A percentile compares a stretch with the other conserved stretches of the same genome.
These are phyloP conservation scores for Apis dorsata DNA, from an alignment of 1,140 invertebrate genomes.

Conservation along the genomic window DNA sequence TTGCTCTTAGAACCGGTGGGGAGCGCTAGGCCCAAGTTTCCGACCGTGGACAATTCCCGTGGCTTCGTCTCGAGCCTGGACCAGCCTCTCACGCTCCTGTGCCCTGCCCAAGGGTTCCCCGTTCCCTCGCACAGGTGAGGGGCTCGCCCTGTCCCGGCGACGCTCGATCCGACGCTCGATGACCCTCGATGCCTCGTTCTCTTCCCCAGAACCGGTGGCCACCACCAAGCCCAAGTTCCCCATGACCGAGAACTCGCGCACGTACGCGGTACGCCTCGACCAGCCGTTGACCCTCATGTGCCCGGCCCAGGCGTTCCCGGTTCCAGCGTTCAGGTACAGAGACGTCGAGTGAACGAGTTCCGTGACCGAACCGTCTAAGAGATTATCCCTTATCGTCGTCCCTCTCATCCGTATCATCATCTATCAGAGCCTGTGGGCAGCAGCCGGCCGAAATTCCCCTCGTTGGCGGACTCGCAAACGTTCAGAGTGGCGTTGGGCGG, in stretches of 20 bases:
- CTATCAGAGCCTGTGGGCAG: conserved; percentile 76
- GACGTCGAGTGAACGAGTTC: not conserved
- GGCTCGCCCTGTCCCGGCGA: conserved; percentile 47
- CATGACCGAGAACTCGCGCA: conserved; percentile 83
- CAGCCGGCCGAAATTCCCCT: conserved; percentile 78
- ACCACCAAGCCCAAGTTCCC: conserved; percentile 88
- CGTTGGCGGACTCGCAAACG: conserved; percentile 75
- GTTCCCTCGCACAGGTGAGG: conserved; percentile 83
- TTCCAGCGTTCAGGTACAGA: conserved; percentile 77
- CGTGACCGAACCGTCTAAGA: not conserved
- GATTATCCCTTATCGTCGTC: too few species aligned
- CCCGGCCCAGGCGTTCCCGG: conserved; percentile 85
- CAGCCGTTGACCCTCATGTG: conserved; percentile 83
- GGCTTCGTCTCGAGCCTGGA: conserved; percentile 80
- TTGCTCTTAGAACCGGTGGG: conserved; percentile 81
- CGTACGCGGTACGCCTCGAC: conserved; percentile 77
- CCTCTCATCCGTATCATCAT: too few species aligned
- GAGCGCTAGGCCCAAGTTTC: conserved; percentile 84
- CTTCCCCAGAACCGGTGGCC: conserved; percentile 85
- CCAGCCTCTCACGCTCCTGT: conserved; percentile 80
- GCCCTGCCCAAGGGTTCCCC: conserved; percentile 85
- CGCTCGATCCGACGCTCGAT: not conserved
- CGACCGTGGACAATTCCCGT: conserved; percentile 84
- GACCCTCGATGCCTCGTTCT: too few species aligned
- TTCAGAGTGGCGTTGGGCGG: conserved; percentile 74